These are phyloP conservation scores for Nyctalus aviator DNA, from an alignment of 2,797 vertebrate species.

Conservation along the genomic window DNA sequence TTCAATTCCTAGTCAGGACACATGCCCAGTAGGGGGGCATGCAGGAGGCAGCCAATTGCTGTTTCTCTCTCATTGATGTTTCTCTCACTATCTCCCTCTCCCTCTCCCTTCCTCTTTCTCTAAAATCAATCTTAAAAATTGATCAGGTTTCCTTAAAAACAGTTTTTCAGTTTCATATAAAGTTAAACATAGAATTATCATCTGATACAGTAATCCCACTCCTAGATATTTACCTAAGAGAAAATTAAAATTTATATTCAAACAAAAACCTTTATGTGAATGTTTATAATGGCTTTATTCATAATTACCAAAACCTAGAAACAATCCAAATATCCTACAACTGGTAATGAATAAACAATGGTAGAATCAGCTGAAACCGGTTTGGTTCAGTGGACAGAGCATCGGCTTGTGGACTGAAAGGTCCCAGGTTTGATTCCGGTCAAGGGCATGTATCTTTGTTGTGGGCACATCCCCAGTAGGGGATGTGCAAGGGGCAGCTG, in stretches of 20 bases:
- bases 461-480: too few species aligned
- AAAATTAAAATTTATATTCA: slow-evolving; percentile 40
- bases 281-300: neutral
- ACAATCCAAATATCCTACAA: neutral
- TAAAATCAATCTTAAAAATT: neutral
- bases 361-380: neutral
- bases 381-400: too few species aligned
- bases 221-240: neutral
- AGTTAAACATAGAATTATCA: slow-evolving; percentile 36
- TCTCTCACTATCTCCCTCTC: neutral
- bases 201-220: neutral
- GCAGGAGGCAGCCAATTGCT: neutral
- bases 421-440: too few species aligned
- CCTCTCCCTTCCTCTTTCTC: neutral
- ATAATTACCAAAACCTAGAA: slow-evolving; percentile 8
- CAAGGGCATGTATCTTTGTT: too few species aligned
- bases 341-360: neutral
- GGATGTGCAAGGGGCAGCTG: too few species aligned
- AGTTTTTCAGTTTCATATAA: slow-evolving; percentile 37
- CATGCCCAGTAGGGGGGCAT: neutral
- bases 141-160: slow-evolving; percentile 5
- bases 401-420: too few species aligned
- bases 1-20: neutral
- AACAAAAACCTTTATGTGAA: slow-evolving; percentile 14
- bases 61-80: neutral